Conservation (phyloP, 2,113 vertebrate genomes). For the Ifrita kowaldi region DNA sequence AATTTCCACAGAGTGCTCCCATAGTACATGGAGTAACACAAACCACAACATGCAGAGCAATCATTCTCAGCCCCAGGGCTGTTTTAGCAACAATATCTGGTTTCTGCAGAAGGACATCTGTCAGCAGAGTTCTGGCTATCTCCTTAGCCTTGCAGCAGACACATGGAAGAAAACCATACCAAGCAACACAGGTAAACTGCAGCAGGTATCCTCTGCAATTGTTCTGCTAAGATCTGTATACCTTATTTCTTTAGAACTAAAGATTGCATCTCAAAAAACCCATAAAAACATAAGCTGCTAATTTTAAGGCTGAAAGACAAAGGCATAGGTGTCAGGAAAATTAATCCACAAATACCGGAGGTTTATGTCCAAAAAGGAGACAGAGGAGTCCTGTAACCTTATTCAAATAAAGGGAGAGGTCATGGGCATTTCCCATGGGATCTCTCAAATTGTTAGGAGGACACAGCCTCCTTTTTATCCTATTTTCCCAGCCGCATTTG, state of each 20-base stretch:
- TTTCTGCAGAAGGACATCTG: background rate
- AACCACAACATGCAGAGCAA: background rate
- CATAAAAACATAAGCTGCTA: too few relatives aligned
- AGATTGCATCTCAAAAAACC: background rate
- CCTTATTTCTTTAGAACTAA: background rate
- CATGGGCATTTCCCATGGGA: background rate
- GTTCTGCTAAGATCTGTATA: background rate
- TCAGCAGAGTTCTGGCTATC: background rate
- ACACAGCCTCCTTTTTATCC: background rate
- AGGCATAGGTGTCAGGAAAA: background rate
- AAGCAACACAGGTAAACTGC: background rate
- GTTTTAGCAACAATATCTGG: background rate
- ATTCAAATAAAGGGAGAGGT: background rate
- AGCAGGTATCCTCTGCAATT: background rate
- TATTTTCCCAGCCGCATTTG: background rate
- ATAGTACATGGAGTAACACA: background rate
- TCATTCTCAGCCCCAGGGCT: background rate
- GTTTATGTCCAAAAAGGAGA: background rate
- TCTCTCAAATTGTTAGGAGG: background rate
- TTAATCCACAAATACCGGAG: background rate
- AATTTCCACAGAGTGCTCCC: background rate
- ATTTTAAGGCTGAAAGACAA: background rate
- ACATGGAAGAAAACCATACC: background rate
- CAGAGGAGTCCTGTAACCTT: background rate
- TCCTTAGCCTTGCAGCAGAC: background rate